Base-by-base conservation (phyloP, 2,113 vertebrate species). In the Chascanopsetta lugubris region DNA sequence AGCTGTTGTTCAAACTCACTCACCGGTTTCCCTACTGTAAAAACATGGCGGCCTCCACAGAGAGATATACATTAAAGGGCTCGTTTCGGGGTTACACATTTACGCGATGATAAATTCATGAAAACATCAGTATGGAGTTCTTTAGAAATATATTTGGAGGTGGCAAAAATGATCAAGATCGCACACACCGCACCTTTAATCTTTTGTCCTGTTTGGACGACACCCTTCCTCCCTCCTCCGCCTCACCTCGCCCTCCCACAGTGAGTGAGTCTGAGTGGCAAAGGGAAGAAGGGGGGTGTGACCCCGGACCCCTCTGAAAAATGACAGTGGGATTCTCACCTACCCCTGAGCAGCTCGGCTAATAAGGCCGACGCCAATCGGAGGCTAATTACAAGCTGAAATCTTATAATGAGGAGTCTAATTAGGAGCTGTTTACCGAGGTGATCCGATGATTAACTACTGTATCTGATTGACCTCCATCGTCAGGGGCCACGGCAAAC, bases 371-470 rank as follows among this genome's bases (percentile, higher is more conserved):
- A 93, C 92, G 94, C 93, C 95, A 94, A 95, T 96, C 94, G 95
- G 92, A n/a, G 88, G 95, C 95, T 97, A 96, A 97, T 98, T 97
- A 96, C 92, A 93, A 94, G 93, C 93, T 94, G 93, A 93, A 96
- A 96, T 93, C 94, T 93, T 94, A 95, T 94, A 94, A 94, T 93
- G 94, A 95, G 92, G 93, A 94, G 92, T 94, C 93, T 96, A 97
- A 97, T 99, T 96, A 97, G 94, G 90, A 93, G 93, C 93, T 89
- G 93, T 85, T 94, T 94, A 95, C 86, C 89, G 94, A 95, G 94
- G 94, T 94, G 94, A 95, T 94, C 93, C 89, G 89, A 93, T 93
- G 95, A 97, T 96, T 95, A 96, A 95, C 94, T 85, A 87, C 93
- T 90, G 92, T 90, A 92, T 94, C 91, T 85, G 82, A 93, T 88